Evolutionary conservation across 35 echinoderm and acorn worm genomes (phyloP).

Genomic region (Anneissia japonica): DNA sequence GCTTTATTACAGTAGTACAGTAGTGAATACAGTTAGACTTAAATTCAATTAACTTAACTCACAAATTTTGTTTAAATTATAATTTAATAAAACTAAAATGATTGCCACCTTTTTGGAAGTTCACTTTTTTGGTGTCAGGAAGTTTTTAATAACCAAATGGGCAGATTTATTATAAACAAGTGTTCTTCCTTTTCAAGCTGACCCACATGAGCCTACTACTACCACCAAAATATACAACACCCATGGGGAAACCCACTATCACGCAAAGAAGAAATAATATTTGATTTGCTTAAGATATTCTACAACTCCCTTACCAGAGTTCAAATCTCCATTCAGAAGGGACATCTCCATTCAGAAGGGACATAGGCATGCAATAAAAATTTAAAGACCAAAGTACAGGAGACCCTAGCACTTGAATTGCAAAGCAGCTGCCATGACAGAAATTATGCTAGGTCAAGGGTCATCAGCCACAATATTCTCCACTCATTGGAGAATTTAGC

Average conservation of each 20-base stretch:
- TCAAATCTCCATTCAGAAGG: background rate
- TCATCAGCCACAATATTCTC: background rate
- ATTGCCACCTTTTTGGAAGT: no score
- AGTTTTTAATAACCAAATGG: background rate
- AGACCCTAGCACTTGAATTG: background rate
- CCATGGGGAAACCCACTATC: background rate
- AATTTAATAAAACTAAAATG: no score
- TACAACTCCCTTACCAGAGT: background rate
- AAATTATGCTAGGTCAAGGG: background rate
- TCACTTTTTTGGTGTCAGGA: background rate
- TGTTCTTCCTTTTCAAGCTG: background rate
- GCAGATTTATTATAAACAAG: background rate
- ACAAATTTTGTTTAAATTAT: no score
- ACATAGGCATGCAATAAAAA: background rate
- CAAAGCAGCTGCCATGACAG: background rate
- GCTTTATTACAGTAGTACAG: no score
- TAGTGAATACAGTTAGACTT: no score
- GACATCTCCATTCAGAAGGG: background rate
- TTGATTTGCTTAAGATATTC: background rate
- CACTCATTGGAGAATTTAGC: background rate
- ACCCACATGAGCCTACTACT: background rate
- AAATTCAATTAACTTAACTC: no score
- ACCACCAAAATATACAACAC: background rate
- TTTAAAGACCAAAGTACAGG: background rate
- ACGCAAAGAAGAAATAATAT: background rate